Evolutionary conservation across 2,113 vertebrate species (phyloP), one percentile per base, ranked within the genome.

Genomic region (Oryzias javanicus): DNA sequence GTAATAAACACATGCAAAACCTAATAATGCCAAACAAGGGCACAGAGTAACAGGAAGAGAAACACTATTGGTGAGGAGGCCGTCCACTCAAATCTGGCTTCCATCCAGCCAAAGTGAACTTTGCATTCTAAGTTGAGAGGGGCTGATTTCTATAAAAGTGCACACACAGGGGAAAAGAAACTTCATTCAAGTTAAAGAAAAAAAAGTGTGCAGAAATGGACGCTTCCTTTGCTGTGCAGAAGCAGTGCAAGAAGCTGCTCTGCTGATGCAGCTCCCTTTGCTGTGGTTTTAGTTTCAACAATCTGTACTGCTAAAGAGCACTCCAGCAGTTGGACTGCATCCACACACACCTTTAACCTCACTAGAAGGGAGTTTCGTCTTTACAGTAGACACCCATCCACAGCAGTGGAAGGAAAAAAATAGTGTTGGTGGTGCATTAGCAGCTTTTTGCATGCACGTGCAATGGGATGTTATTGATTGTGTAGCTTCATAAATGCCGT

Each of bases 181-280:
- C 49, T 51, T 19, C 45, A 42, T 19, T 22, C 47, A 45, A 64
- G 49, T 59, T 55, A 60, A 42, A 49, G n/a, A 15, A 55, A 65
- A 60, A 54, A 19, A 35, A 41, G 12, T 1, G 45, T 57, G 57
- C 52, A 56, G 19, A 57, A 47, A 70, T 8, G 35, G 60, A 79
- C 67, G 70, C 71, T 83, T 81, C 73, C 67, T 70, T 35, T 64
- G 64, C 27, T 42, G 1, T 72, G 69, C 79, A 77, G 55, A 60
- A 2, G 83, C 80, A 70, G 42, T 51, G 75, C 74, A 52, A 15
- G 3, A 52, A 15, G 3, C 54, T 72, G 66, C 64, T 69, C 57
- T 60, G 61, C 65, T 71, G 46, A n/a, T 61, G 81, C 76, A 74
- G 68, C 61, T 48, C 14, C 10, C 74, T 77, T 55, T 79, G 55